Conservation (phyloP, 1,140 invertebrate species). For the Myzus persicae region DNA sequence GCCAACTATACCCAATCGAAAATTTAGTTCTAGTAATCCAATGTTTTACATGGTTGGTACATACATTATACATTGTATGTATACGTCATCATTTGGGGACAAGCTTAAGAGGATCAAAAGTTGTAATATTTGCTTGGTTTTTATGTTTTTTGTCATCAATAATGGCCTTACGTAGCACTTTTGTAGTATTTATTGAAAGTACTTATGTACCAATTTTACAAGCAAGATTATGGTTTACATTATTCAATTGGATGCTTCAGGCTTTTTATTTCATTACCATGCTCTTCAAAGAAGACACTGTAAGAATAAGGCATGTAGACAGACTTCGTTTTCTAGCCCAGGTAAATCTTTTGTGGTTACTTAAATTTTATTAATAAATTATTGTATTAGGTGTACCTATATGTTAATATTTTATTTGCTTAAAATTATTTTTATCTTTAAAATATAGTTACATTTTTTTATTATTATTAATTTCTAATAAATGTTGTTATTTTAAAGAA, state of each 20-base stretch:
- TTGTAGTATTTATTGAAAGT: slow-evolving; percentile 64
- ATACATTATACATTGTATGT: slow-evolving; percentile 77
- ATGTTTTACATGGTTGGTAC: slow-evolving; percentile 79
- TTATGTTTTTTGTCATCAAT: slow-evolving; percentile 71
- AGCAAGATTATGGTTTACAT: slow-evolving; percentile 66
- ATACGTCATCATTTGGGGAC: slow-evolving; percentile 67
- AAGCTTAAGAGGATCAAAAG: slow-evolving; percentile 74
- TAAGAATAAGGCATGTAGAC: slow-evolving; percentile 46
- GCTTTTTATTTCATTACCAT: slow-evolving; percentile 61
- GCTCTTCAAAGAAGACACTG: slow-evolving; percentile 52
- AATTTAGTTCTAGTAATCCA: slow-evolving; percentile 75
- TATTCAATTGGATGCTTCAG: slow-evolving; percentile 65
- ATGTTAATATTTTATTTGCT: neutral
- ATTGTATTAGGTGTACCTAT: neutral
- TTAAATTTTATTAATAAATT: neutral
- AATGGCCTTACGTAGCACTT: slow-evolving; percentile 65
- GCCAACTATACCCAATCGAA: slow-evolving; percentile 69
- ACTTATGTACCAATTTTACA: slow-evolving; percentile 62
- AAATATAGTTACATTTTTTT: neutral
- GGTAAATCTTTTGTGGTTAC: neutral
- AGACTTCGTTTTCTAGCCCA: slow-evolving; percentile 52
- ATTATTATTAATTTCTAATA: neutral
- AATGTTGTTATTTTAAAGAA: neutral
- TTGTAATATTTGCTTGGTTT: slow-evolving; percentile 73
- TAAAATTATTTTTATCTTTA: neutral